Evolutionary conservation across 2,797 vertebrate species (phyloP).

Genomic region (Acropternis orthonyx): DNA sequence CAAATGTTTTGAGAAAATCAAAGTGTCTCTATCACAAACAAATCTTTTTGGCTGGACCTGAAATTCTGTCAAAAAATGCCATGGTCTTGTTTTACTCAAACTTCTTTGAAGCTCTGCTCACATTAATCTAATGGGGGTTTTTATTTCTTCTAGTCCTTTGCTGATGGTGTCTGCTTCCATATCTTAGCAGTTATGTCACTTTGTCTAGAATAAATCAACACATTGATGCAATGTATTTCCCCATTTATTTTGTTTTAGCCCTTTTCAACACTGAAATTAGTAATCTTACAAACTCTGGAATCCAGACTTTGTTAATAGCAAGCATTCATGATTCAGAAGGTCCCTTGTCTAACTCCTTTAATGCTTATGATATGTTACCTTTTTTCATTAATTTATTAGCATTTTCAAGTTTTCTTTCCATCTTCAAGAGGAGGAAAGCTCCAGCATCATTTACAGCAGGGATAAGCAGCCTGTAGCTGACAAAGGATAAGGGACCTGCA

Average conservation of each 20-base stretch:
- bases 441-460: not conserved
- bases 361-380: not conserved
- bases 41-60: not conserved
- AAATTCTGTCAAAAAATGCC: constrained; percentile 1
- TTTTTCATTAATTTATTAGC: not conserved
- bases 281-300: not conserved
- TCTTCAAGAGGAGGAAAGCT: not conserved
- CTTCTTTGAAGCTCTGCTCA: not conserved
- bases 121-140: not conserved
- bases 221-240: not conserved
- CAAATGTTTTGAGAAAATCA: not conserved
- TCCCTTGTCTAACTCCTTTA: not conserved
- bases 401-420: not conserved
- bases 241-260: accelerated
- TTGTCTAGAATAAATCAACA: not conserved
- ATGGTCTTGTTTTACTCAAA: not conserved
- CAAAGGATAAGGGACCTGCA: not conserved
- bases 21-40: not conserved
- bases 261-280: not conserved
- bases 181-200: not conserved
- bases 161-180: not conserved
- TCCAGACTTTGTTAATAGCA: not conserved
- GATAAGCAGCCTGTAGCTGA: not conserved
- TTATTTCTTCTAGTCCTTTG: not conserved
- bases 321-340: not conserved